Base-by-base conservation (phyloP, 2,113 vertebrate genomes). In the Prionailurus bengalensis region DNA sequence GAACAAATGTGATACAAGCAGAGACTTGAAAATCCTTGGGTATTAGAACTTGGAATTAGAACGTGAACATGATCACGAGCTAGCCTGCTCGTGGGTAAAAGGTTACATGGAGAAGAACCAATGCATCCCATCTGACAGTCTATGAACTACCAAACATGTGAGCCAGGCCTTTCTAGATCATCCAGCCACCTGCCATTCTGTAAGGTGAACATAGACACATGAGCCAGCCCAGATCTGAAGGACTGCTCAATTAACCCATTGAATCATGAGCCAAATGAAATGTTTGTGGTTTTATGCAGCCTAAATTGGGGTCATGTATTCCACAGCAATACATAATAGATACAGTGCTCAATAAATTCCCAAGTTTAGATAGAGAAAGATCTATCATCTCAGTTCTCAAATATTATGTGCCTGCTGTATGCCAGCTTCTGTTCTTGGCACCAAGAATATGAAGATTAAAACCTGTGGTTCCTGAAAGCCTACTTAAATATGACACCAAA, bases 301-400 rank as follows among this genome's bases (percentile, higher is more conserved):
- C 73, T 82, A 53, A 82, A 51, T 36, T 21, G 13, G 95, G 73
- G 55, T 80, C n/a, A 68, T 94, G 84, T 94, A 29, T 94, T 92
- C n/a, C 11, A 85, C 16, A 63, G 19, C 36, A 82, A 82, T 48
- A 76, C 42, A 21, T 11, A 63, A 90, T 51, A 33, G 42, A 39
- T 78, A 58, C 23, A 55, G 51, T 70, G 68, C 29, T 86, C 85
- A 80, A 51, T 82, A 81, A 90, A 81, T 87, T 36, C 42, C 15
- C 19, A 93, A 76, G 73, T 70, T 86, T 31, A 58, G 39, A 68
- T 82, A 78, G 85, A 94, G 78, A 80, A 85, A 94, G 55, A 29
- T 70, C 65, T 39, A 15, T 48, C 61, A 87, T 86, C 63, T 90
- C 74, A 70, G 14, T 96, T 86, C 58, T 45, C 51, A 86, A 48